Evolutionary conservation across 2,888 invertebrate genomes (phyloP).

Genomic region (Netelia inedita): DNA sequence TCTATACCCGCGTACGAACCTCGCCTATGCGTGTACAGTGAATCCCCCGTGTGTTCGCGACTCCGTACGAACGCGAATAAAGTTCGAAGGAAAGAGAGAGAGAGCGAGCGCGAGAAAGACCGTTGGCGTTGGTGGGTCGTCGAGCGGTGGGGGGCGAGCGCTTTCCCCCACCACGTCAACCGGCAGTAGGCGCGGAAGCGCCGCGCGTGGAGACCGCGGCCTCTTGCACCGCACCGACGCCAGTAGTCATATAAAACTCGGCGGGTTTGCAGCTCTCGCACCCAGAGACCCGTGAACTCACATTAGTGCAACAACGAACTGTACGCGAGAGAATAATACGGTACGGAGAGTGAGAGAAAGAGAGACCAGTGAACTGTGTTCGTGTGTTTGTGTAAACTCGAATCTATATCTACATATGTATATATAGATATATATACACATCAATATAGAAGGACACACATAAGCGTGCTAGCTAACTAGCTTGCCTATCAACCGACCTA

Average conservation of each 20-base stretch:
- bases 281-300: conserved; percentile 54
- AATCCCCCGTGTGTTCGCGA: not conserved
- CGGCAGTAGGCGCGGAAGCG: conserved; percentile 74
- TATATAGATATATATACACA: not conserved
- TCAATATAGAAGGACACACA: not conserved
- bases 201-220: conserved; percentile 75
- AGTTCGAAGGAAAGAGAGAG: not conserved
- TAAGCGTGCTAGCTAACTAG: not conserved
- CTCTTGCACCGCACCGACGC: conserved; percentile 69
- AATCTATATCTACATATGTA: conserved; percentile 12
- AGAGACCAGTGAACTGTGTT: conserved; percentile 21
- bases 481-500: conserved; percentile 11
- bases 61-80: not conserved
- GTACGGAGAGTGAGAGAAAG: conserved; percentile 4
- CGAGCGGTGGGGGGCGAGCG: not conserved
- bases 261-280: conserved; percentile 67
- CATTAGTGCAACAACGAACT: conserved; percentile 60
- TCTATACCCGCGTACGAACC: not conserved
- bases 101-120: conserved; percentile 15
- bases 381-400: conserved; percentile 43
- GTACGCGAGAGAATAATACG: conserved; percentile 3
- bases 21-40: not conserved
- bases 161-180: conserved; percentile 22
- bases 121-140: not conserved
- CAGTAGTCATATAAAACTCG: conserved; percentile 82